Conservation (phyloP, 2,113 vertebrate species). For the Apteryx mantelli region DNA sequence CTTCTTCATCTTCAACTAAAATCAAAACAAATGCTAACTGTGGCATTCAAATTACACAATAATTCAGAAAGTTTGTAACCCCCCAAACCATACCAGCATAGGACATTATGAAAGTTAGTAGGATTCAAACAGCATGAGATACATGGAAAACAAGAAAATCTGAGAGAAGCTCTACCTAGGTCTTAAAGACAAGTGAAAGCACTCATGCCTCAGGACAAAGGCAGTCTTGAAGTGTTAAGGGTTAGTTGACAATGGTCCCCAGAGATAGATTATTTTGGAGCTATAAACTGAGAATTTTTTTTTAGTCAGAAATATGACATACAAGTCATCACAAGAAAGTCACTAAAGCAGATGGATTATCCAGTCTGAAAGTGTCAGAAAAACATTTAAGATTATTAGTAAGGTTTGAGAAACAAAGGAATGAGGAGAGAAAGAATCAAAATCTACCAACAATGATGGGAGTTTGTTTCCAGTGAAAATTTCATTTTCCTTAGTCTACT, state of each 20-base stretch:
- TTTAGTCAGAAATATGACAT: not conserved
- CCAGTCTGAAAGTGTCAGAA: not conserved
- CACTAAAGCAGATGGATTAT: not conserved
- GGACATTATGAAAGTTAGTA: not conserved
- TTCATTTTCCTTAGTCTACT: not conserved
- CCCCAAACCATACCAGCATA: not conserved
- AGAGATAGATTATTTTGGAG: not conserved
- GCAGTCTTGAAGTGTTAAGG: not conserved
- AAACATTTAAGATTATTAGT: not conserved
- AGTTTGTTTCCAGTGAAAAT: not conserved
- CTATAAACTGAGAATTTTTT: not conserved
- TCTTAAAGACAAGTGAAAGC: not conserved
- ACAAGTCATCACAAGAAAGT: not conserved
- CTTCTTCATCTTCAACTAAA: conserved; percentile 86
- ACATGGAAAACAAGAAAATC: not conserved
- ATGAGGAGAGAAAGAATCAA: not conserved
- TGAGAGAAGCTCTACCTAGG: not conserved
- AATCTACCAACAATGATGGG: not conserved
- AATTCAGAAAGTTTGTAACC: not conserved
- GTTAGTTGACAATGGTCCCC: not conserved
- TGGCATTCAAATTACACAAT: not conserved
- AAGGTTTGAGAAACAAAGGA: not conserved
- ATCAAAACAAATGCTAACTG: conserved; percentile 11
- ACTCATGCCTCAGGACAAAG: not conserved
- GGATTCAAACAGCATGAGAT: not conserved